Conservation (phyloP, 2,888 invertebrate genomes). For the Elysia crispata region DNA sequence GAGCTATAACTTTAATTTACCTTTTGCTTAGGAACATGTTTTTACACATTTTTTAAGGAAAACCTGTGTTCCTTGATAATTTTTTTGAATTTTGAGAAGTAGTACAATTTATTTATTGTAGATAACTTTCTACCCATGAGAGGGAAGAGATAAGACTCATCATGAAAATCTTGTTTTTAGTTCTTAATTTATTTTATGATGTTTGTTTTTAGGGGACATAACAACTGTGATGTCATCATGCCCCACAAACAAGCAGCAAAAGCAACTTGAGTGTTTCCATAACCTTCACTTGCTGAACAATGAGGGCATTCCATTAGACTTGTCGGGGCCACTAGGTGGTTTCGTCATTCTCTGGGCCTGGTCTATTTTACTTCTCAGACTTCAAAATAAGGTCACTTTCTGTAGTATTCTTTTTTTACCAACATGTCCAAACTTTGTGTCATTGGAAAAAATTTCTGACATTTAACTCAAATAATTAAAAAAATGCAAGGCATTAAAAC, state of each 20-base stretch:
- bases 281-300: constrained; percentile 55
- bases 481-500: too few species aligned
- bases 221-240: constrained; percentile 44
- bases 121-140: too few species aligned
- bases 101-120: background rate
- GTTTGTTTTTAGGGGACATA: constrained; percentile 45
- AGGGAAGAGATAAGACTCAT: too few species aligned
- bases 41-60: too few species aligned
- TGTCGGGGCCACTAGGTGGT: background rate
- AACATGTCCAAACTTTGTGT: background rate
- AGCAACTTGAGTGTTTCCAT: constrained; percentile 45
- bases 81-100: too few species aligned
- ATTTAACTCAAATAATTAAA: background rate
- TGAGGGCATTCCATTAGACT: constrained; percentile 47
- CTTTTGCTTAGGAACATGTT: too few species aligned
- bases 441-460: background rate
- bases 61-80: too few species aligned
- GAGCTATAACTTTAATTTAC: too few species aligned
- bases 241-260: constrained; percentile 33
- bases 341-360: constrained; percentile 46
- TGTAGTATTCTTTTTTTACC: too few species aligned
- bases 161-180: background rate
- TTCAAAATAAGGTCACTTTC: constrained; percentile 33
- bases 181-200: background rate
- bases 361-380: constrained; percentile 35